phyloP scores from a whole-genome alignment of 2,888 invertebrate species.

The Chymomyza procnemis region DNA sequence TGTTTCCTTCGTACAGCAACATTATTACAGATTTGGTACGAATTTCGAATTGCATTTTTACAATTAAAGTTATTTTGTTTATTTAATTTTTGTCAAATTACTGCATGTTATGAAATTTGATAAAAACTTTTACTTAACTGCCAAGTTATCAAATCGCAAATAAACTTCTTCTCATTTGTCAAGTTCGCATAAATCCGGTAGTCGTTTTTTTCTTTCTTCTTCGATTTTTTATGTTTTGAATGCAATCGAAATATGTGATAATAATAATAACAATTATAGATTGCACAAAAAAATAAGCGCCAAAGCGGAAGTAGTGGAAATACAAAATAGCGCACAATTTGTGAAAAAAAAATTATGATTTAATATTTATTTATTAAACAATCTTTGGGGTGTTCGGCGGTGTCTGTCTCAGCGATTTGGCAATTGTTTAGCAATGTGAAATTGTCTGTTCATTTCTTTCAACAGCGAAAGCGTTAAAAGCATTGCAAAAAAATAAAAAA shows the following conservation, averaged over 20 bases:
- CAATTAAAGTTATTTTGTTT: neutral
- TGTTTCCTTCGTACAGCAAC: too few species aligned
- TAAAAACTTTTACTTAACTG: neutral
- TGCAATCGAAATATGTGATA: neutral
- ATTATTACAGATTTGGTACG: too few species aligned
- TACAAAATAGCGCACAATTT: neutral
- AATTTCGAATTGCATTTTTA: too few species aligned
- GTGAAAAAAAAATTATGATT: neutral
- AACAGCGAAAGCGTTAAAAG: constrained; percentile 63
- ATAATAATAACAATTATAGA: constrained; percentile 2
- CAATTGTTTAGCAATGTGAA: neutral
- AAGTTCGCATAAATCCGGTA: neutral
- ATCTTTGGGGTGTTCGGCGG: neutral
- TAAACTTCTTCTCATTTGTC: neutral
- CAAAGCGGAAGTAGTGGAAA: constrained; percentile 14
- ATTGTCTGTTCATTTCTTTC: neutral
- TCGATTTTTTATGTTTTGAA: neutral
- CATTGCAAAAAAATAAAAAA: constrained; percentile 32
- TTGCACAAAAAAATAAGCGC: constrained; percentile 6
- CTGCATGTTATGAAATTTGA: neutral
- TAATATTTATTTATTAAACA: neutral
- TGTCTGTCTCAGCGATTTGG: neutral
- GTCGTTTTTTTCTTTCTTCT: neutral
- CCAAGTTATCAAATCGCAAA: neutral
- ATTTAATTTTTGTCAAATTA: neutral